Percentiles rank a stretch among this genome's conserved stretches.
Evolutionary conservation across 2,888 invertebrate genomes (phyloP).

Genomic region (Malacosoma neustria): DNA sequence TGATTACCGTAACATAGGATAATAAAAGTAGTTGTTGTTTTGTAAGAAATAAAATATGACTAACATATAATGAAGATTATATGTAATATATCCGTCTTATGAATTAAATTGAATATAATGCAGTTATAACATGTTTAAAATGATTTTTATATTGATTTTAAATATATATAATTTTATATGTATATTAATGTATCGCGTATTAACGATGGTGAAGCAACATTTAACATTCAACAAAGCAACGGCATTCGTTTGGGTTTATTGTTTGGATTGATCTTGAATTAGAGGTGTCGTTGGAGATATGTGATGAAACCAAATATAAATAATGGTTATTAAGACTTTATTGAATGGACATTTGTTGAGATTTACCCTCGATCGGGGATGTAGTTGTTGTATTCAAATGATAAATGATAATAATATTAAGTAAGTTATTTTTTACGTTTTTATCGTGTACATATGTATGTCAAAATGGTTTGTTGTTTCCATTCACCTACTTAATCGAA

Average conservation of each 20-base stretch:
- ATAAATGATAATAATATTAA: constrained; percentile 72
- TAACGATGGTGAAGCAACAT: constrained; percentile 35
- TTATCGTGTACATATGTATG: constrained; percentile 65
- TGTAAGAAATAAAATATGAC: constrained; percentile 65
- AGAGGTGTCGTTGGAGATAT: constrained; percentile 71
- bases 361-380: constrained; percentile 64
- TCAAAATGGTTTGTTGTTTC: constrained; percentile 65
- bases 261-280: constrained; percentile 33
- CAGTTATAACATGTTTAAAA: constrained; percentile 61
- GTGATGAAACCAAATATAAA: constrained; percentile 62
- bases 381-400: constrained; percentile 74
- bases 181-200: constrained; percentile 54
- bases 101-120: constrained; percentile 52
- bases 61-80: constrained; percentile 66
- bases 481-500: constrained; percentile 55
- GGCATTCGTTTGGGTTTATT: background rate
- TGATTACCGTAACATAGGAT: constrained; percentile 50
- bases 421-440: constrained; percentile 76
- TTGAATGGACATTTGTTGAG: constrained; percentile 69
- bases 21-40: constrained; percentile 71
- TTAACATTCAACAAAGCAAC: constrained; percentile 19
- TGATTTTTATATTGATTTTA: constrained; percentile 70
- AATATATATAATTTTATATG: constrained; percentile 58
- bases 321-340: constrained; percentile 71
- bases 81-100: constrained; percentile 72